Percentiles rank a stretch among this genome's conserved stretches.
Evolutionary conservation across 2,888 invertebrate species (phyloP).

Genomic region (Microplitis manilae): DNA sequence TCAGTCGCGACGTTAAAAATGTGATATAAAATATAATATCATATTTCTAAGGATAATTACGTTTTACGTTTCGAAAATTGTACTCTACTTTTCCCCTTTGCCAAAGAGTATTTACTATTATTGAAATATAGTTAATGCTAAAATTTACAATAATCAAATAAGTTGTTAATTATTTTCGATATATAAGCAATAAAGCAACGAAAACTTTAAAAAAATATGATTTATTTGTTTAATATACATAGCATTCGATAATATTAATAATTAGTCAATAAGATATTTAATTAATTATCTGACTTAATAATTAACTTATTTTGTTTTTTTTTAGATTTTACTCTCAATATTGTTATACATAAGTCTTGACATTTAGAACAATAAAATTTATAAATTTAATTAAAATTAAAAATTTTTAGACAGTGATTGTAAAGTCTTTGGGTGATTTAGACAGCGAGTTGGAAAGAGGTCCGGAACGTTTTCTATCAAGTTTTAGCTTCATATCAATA

Average conservation of each 20-base stretch:
- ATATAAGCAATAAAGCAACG: neutral
- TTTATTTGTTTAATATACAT: neutral
- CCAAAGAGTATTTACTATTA: no score
- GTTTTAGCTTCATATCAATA: constrained; percentile 67
- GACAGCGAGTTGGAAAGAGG: constrained; percentile 63
- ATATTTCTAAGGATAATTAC: no score
- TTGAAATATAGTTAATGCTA: no score
- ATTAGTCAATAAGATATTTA: constrained; percentile 13
- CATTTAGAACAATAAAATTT: constrained; percentile 55
- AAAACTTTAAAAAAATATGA: neutral
- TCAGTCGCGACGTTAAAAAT: no score
- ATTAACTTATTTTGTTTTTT: constrained; percentile 44
- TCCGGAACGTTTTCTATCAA: constrained; percentile 62
- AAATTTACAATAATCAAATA: no score
- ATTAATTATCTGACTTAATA: constrained; percentile 44
- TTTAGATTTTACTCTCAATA: constrained; percentile 47
- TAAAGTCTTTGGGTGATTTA: constrained; percentile 70
- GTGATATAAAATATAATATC: no score
- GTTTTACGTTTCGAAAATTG: no score
- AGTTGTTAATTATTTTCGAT: no score
- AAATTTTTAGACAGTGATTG: constrained; percentile 70
- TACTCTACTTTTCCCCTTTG: no score
- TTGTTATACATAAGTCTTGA: constrained; percentile 50
- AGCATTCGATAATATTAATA: neutral
- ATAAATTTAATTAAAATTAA: neutral